phyloP scores from a whole-genome alignment of 2,888 invertebrate genomes.

The Pseudococcus jackbeardsleyi region DNA sequence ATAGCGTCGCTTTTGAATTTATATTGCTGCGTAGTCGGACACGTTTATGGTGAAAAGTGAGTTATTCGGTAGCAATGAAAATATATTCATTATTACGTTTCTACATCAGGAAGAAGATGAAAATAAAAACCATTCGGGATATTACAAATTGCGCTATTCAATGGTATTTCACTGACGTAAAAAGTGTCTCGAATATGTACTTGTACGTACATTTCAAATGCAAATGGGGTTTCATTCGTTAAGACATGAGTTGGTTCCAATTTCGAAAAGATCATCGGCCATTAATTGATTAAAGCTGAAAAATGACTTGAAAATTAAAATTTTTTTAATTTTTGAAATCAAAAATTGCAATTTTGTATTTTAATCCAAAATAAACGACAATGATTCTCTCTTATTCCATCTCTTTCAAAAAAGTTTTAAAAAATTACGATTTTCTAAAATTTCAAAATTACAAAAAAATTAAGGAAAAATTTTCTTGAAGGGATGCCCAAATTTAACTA shows the following conservation, averaged over 20 bases:
- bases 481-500: too few species aligned
- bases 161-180: background rate
- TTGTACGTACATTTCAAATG: background rate
- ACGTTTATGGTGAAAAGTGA: constrained; percentile 52
- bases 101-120: constrained; percentile 23
- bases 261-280: background rate
- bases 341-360: too few species aligned
- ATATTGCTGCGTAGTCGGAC: constrained; percentile 18
- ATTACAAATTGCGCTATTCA: constrained; percentile 46
- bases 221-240: constrained; percentile 15
- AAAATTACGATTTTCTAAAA: too few species aligned
- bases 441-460: too few species aligned
- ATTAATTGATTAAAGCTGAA: background rate
- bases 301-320: background rate
- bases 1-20: constrained; percentile 53
- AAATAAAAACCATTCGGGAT: constrained; percentile 21
- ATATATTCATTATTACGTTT: constrained; percentile 50
- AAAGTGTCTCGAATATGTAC: background rate
- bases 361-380: too few species aligned
- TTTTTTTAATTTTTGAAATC: too few species aligned
- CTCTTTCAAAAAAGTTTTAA: too few species aligned
- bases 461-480: too few species aligned
- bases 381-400: too few species aligned
- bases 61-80: constrained; percentile 46
- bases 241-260: background rate